These are phyloP conservation scores for Myotis pilosus DNA, from an alignment of 2,797 vertebrate species.

Conservation along the genomic window DNA sequence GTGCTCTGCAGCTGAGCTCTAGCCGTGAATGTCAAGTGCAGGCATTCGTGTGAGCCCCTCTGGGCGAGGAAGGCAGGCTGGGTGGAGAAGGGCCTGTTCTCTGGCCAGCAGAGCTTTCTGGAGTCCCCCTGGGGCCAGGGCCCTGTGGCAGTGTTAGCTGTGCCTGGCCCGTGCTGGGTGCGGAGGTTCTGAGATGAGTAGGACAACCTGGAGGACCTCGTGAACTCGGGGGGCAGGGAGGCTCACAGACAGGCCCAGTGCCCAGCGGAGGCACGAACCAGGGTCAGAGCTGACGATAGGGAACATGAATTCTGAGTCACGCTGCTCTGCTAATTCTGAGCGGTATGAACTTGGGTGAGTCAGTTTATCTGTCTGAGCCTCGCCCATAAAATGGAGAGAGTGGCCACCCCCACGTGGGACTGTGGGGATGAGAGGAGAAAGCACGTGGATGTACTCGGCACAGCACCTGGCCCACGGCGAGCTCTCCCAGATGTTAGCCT, in stretches of 20 bases:
- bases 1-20: background rate
- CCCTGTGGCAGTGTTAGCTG: background rate
- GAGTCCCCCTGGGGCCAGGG: background rate
- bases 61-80: background rate
- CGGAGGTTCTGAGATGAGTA: background rate
- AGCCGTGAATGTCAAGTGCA: background rate
- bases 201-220: background rate
- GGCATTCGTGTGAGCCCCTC: background rate
- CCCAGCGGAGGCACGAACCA: fast-evolving
- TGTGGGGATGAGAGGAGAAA: background rate
- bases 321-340: background rate
- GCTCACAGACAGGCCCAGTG: background rate
- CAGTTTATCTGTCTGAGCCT: background rate
- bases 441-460: background rate
- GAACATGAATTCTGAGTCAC: background rate
- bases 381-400: background rate
- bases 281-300: background rate
- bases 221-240: background rate
- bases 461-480: fast-evolving
- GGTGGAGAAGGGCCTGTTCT: background rate
- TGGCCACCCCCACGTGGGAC: background rate
- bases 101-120: background rate
- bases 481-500: background rate
- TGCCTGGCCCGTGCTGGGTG: background rate
- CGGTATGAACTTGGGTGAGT: background rate